Conservation (phyloP, 2,888 invertebrate genomes). For the Slavum lentiscoides region DNA sequence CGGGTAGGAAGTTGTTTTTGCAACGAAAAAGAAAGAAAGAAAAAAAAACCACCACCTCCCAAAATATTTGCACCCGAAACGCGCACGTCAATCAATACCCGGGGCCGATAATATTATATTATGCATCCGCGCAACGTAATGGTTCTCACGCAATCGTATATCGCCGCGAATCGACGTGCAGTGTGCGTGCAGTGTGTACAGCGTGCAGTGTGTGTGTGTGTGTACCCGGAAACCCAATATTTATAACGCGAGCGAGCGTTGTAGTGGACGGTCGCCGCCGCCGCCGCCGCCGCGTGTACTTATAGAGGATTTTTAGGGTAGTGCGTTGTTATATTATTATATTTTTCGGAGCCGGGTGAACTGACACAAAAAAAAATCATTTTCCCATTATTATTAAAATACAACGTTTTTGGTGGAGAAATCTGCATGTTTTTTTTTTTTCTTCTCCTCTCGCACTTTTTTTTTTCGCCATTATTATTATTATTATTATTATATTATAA, state of each 20-base stretch:
- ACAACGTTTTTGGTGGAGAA: constrained; percentile 14
- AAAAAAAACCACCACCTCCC: constrained; percentile 22
- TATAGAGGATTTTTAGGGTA: not conserved
- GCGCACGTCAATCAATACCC: constrained; percentile 44
- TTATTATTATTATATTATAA: not conserved
- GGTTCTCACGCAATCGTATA: constrained; percentile 47
- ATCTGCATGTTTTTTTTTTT: constrained; percentile 40
- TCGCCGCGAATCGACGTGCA: no score
- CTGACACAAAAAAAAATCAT: constrained; percentile 5
- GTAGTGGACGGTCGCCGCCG: constrained; percentile 8
- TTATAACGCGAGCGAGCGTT: no score
- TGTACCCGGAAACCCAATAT: constrained; percentile 42
- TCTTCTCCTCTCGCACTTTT: no score
- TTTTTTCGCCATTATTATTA: no score
- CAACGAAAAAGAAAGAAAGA: not conserved
- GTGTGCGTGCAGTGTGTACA: no score
- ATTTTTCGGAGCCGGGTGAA: constrained; percentile 25
- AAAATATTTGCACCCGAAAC: not conserved
- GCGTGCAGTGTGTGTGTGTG: no score
- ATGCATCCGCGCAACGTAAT: not conserved
- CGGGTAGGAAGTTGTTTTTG: constrained; percentile 52
- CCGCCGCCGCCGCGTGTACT: no score
- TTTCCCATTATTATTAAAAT: constrained; percentile 41
- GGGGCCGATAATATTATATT: no score
- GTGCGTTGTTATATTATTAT: not conserved